Conservation (phyloP, 2,888 invertebrate genomes). For the Diadegma fenestrale region DNA sequence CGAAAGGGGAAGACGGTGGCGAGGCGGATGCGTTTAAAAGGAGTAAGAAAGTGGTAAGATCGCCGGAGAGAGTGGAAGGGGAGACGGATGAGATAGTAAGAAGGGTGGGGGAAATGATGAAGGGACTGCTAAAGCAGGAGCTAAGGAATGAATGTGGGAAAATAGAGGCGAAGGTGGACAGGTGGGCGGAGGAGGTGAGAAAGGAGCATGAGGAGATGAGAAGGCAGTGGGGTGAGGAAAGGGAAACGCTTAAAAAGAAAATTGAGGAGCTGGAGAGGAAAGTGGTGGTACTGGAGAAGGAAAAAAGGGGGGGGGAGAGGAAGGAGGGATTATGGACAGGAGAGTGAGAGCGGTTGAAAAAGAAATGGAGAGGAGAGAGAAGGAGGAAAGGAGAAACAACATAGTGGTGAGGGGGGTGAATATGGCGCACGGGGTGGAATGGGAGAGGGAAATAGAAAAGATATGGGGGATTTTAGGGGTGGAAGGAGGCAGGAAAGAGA, state of each 20-base stretch:
- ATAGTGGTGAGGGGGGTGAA: too few species aligned
- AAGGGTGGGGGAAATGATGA: not conserved
- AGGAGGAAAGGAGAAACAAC: not conserved
- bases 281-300: too few species aligned
- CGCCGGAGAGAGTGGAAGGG: not conserved
- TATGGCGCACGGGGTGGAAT: too few species aligned
- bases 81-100: constrained; percentile 2
- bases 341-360: not conserved
- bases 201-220: not conserved
- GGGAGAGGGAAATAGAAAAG: too few species aligned
- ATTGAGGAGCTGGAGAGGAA: too few species aligned
- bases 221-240: not conserved
- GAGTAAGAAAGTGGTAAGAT: not conserved
- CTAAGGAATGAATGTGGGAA: not conserved
- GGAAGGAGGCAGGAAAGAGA: not conserved
- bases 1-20: not conserved
- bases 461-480: not conserved
- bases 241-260: not conserved
- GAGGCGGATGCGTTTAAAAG: not conserved
- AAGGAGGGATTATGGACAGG: not conserved
- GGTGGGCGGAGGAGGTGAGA: not conserved
- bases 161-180: too few species aligned
- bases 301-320: constrained; percentile 11
- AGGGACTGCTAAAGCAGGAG: not conserved
- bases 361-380: not conserved